Evolutionary conservation across 2,113 vertebrate genomes (phyloP).

Genomic region (Pungitius pungitius): DNA sequence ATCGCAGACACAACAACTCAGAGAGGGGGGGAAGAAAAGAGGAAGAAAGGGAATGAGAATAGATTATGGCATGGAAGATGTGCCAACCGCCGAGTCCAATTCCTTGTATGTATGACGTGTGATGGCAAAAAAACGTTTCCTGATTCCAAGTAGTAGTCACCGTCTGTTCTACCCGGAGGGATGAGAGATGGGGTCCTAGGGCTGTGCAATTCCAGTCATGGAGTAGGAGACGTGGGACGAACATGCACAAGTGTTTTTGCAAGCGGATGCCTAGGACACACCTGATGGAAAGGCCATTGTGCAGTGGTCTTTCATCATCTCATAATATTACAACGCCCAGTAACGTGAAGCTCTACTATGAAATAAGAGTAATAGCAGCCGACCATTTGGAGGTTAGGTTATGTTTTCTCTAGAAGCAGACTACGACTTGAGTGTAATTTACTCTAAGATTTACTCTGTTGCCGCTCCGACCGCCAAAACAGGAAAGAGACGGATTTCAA

Average conservation of each 20-base stretch:
- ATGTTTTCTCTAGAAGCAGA: constrained; percentile 43
- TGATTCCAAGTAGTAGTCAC: constrained; percentile 62
- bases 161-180: constrained; percentile 60
- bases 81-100: too few species aligned
- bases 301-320: constrained; percentile 61
- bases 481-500: neutral
- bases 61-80: constrained; percentile 2
- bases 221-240: constrained; percentile 50
- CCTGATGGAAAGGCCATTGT: constrained; percentile 69
- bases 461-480: constrained; percentile 7
- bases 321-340: constrained; percentile 51
- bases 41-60: constrained; percentile 20
- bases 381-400: constrained; percentile 31
- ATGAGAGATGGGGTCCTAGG: constrained; percentile 52
- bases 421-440: constrained; percentile 12
- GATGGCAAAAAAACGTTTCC: too few species aligned
- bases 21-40: constrained; percentile 22
- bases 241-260: constrained; percentile 43
- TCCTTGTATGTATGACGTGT: too few species aligned
- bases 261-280: constrained; percentile 55
- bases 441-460: constrained; percentile 4
- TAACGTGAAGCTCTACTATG: constrained; percentile 42
- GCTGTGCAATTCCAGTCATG: constrained; percentile 62
- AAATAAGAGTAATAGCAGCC: constrained; percentile 59
- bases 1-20: constrained; percentile 61